A percentile compares a stretch with the other conserved stretches of the same genome.
Conservation (phyloP, 2,113 vertebrate species). For the Xenopus laevis region DNA sequence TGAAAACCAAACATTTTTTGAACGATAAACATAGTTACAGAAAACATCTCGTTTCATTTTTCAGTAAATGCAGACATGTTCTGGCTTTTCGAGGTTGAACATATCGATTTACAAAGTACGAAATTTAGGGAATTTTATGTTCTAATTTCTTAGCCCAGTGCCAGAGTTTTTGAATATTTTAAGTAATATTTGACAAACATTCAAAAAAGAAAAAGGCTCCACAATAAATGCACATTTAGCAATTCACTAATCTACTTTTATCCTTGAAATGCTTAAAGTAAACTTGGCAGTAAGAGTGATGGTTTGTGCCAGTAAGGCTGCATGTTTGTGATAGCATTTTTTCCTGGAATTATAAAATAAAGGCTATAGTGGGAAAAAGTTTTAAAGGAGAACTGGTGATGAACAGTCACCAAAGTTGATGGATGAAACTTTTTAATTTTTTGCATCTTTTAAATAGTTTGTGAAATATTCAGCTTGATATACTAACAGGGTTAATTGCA, state of each 20-base stretch:
- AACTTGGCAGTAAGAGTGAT: constrained; percentile 31
- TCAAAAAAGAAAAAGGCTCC: constrained; percentile 22
- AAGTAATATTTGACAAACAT: constrained; percentile 21
- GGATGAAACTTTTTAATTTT: too few species aligned
- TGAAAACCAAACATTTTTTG: constrained; percentile 17
- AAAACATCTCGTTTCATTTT: constrained; percentile 18
- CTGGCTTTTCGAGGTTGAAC: not conserved
- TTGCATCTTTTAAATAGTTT: too few species aligned
- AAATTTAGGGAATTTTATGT: not conserved
- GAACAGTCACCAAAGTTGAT: too few species aligned
- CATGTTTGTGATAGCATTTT: constrained; percentile 34
- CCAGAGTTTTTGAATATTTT: constrained; percentile 23
- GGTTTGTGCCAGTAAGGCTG: constrained; percentile 39
- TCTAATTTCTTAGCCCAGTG: constrained; percentile 13
- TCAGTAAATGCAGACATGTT: constrained; percentile 8
- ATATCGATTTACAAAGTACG: constrained; percentile 21
- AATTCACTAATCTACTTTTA: not conserved
- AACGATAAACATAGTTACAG: constrained; percentile 22
- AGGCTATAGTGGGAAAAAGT: not conserved
- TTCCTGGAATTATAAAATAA: constrained; percentile 35
- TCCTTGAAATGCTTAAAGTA: constrained; percentile 41
- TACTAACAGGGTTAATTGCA: too few species aligned
- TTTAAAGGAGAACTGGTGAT: not conserved
- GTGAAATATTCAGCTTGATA: too few species aligned
- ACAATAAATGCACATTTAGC: constrained; percentile 42